A percentile compares a stretch with the other conserved stretches of the same genome.
Evolutionary conservation across 1,140 invertebrate genomes (phyloP).

Genomic region (Zaprionus ornatus): DNA sequence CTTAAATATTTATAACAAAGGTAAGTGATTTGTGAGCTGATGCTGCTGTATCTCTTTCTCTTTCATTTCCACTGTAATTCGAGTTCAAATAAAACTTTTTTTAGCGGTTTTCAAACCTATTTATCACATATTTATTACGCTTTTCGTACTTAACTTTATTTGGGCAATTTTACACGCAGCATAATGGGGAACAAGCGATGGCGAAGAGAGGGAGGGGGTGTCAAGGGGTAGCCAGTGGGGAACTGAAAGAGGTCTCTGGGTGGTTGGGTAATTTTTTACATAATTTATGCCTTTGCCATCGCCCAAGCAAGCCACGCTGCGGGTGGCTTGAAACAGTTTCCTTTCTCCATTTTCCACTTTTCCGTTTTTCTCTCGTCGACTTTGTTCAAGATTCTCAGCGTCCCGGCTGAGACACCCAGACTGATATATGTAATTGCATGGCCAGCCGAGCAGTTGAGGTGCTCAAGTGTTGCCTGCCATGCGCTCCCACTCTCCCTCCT

Average conservation of each 20-base stretch:
- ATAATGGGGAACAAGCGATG: conserved; percentile 1
- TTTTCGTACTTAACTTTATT: conserved; percentile 58
- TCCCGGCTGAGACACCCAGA: not conserved
- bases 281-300: conserved; percentile 74
- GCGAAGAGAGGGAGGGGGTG: not conserved
- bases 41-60: not conserved
- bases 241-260: conserved; percentile 12
- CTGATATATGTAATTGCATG: conserved; percentile 66
- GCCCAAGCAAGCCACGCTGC: conserved; percentile 27
- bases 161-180: conserved; percentile 63
- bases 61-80: not conserved
- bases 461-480: conserved; percentile 26
- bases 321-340: conserved; percentile 39
- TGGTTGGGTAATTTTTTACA: conserved; percentile 66
- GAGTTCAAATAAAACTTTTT: not conserved
- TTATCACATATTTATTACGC: conserved; percentile 69
- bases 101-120: conserved; percentile 20
- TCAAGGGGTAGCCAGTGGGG: not conserved
- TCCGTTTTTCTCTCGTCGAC: not conserved
- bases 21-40: not conserved
- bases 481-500: not conserved
- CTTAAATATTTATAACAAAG: not conserved
- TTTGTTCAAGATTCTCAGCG: not conserved
- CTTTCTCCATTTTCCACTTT: conserved; percentile 12
- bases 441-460: conserved; percentile 67